Base-by-base conservation (phyloP, 2,888 invertebrate genomes). In the Cheilosia pagana region DNA sequence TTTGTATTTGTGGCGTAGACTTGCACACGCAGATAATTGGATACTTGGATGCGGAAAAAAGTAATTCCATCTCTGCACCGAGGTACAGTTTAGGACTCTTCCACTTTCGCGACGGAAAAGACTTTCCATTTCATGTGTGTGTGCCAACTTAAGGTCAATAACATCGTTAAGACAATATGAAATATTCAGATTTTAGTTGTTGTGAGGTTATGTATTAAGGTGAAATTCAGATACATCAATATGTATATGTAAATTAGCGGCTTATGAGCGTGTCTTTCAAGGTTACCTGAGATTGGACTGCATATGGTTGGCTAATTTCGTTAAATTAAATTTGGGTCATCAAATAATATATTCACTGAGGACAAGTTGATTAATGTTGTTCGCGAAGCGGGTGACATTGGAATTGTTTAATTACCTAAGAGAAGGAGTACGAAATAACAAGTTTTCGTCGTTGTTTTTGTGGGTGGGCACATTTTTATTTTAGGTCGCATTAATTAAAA, bases 91-190 rank as follows among this genome's bases (percentile, higher is more conserved):
- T 57, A 48, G 19, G 50, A 41, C 28, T n/a, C 16, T 23, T 31
- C 28, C 41, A 68, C 76, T 65, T 31, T 76, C 28, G 28, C 39
- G 8, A 14, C 23, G 50, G 52, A 65, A 62, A 83, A 57, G 28
- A 75, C 68, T 83, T 83, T 83, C 83, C 79, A 62, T 75, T 79
- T 70, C 50, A 48, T 8, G 50, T 23, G 12, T 41, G 8, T 59
- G 7, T 10, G 45, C 41, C 41, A 74, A 55, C 48, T 81, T 41
- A 83, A 79, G 79, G 83, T 79, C 83, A 79, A 74, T 77, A 83
- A 65, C 83, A 74, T 35, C n/a, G 39, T 53, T 48, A 53, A 35
- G 25, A 12, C 8, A 28, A 28, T 28, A 16, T 59, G 6, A 1
- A 28, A 23, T 14, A 23, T 25, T 50, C 14, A 8, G 25, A 14